Base-by-base conservation (phyloP, 92 coral and sea anemone genomes). In the Bergia sp. region DNA sequence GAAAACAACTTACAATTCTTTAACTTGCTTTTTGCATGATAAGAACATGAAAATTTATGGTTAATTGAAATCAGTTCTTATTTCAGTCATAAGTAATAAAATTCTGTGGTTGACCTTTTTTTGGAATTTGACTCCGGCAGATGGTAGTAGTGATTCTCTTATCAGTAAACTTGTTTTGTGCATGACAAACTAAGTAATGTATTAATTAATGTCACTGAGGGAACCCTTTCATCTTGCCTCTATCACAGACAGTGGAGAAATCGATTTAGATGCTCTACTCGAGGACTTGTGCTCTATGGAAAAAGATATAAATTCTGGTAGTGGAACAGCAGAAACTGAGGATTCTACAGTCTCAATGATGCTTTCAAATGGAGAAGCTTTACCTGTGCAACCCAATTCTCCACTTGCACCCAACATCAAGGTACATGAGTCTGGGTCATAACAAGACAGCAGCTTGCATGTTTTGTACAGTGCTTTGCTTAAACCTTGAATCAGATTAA, bases 261-360 rank as follows among this genome's bases (percentile, higher is more conserved):
- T 97, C 0, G 99, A 97, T 87, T 91, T 97, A 79, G 99, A 97
- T 94, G 99, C 99, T 20, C 86, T 97, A 37, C 87, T 97, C 45
- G 99, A 97, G 81, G 99, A 97, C 90, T 90, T 97, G 41, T 97
- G 99, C 79, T 37, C 92, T 53, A 97, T 97, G 99, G 99, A 97
- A 88, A 97, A 90, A 82, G 99, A 97, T 81, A 91, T 97, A 80
- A 93, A 91, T 45, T 81, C 93, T 44, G 90, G 82, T 64, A 65
- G 50, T 58, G 82, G 77, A 80, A 79, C 67, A 39, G 29, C 87
- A 43, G 55, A 89, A 75, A 45, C 75, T 37, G 80, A 81, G 45
- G 74, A 72, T 42, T 41, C 82, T 21, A 75, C 90, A 58, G 72
- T 89, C n/a, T 90, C 93, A 0, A 88, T 89, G 55, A 73, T 86